These are phyloP conservation scores for Caenorhabditis doughertyi DNA, from an alignment of 2,888 invertebrate genomes.

Conservation along the genomic window DNA sequence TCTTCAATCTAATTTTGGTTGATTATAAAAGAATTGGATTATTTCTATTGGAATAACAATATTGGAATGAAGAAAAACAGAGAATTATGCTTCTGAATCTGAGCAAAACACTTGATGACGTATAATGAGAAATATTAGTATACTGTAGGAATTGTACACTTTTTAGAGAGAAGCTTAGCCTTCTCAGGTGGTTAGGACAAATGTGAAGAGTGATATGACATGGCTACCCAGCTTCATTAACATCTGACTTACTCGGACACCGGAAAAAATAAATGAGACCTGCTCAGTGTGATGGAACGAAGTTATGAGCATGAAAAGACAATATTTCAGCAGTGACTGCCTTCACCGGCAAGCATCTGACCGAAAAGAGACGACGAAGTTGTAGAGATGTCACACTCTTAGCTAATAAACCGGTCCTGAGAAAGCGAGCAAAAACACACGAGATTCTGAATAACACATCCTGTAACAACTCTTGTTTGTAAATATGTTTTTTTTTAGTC, in stretches of 20 bases:
- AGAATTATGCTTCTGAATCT: no score
- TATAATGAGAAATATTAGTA: no score
- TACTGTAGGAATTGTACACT: no score
- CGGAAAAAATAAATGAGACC: neutral
- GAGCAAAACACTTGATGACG: no score
- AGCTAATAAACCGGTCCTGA: constrained; percentile 52
- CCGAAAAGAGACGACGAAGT: constrained; percentile 25
- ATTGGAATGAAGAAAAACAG: no score
- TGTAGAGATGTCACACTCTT: constrained; percentile 53
- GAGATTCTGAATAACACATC: constrained; percentile 28
- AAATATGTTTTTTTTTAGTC: neutral
- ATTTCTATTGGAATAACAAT: neutral
- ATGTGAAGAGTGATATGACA: no score
- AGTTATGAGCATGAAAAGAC: constrained; percentile 26
- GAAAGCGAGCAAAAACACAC: constrained; percentile 23
- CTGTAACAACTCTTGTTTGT: neutral
- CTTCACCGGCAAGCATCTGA: constrained; percentile 19
- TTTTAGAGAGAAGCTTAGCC: no score
- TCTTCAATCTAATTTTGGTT: constrained; percentile 33
- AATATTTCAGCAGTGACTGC: constrained; percentile 35
- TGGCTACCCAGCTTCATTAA: neutral
- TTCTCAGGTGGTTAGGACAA: no score
- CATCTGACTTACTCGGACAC: neutral
- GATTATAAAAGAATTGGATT: constrained; percentile 20
- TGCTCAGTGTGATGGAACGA: neutral